These are phyloP conservation scores for Yponomeuta evonymella DNA, from an alignment of 2,888 invertebrate genomes.

Conservation along the genomic window DNA sequence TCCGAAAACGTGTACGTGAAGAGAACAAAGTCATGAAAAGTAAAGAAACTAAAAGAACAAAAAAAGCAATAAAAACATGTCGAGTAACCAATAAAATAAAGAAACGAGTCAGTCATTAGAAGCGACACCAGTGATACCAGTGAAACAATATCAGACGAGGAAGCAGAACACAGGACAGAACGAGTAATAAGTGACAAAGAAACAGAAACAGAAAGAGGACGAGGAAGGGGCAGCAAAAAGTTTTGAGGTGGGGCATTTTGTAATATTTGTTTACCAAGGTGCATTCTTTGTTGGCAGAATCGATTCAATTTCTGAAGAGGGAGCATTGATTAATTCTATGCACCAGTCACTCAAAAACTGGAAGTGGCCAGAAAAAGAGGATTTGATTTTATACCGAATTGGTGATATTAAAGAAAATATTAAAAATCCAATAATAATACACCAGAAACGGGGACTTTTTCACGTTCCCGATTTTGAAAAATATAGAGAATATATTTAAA, in stretches of 20 bases:
- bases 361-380: conserved; percentile 6
- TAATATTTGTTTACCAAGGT: conserved; percentile 6
- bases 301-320: conserved; percentile 3
- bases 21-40: too few species aligned
- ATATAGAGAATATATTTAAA: conserved; percentile 9
- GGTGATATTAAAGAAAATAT: conserved; percentile 10
- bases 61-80: too few species aligned
- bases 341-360: conserved; percentile 2
- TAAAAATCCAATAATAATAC: background rate
- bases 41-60: too few species aligned
- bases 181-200: too few species aligned
- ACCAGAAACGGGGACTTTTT: conserved; percentile 1
- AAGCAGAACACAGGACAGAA: too few species aligned
- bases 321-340: conserved; percentile 4
- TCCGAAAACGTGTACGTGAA: too few species aligned
- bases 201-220: too few species aligned
- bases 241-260: conserved; percentile 1
- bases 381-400: conserved; percentile 7
- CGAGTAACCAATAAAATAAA: too few species aligned
- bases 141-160: too few species aligned
- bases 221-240: background rate
- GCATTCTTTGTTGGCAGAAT: conserved; percentile 11
- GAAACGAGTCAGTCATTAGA: too few species aligned
- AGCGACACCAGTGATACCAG: too few species aligned
- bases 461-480: conserved; percentile 6